phyloP scores from a whole-genome alignment of 2,797 vertebrate genomes.

The Leucoraja ocellata region DNA sequence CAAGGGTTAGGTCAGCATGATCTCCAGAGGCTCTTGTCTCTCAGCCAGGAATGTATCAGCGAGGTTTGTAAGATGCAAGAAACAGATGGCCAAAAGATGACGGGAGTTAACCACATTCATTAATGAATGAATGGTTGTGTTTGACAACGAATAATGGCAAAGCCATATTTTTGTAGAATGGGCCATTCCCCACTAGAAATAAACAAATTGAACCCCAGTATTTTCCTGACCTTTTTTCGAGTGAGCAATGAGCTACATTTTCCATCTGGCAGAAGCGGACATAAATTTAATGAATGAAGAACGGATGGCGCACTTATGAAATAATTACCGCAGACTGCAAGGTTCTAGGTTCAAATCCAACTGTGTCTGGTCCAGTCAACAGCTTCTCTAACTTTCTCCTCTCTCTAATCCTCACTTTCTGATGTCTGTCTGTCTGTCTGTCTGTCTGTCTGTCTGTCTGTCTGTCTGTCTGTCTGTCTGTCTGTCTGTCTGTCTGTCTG shows the following conservation, averaged over 20 bases:
- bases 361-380: not conserved
- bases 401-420: too few species aligned
- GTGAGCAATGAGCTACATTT: not conserved
- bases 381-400: not conserved
- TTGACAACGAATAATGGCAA: conserved; percentile 17
- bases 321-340: not conserved
- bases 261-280: not conserved
- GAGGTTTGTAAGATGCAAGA: not conserved
- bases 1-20: not conserved
- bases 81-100: conserved; percentile 32
- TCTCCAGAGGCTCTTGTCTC: not conserved
- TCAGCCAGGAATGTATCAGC: conserved; percentile 28
- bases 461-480: too few species aligned
- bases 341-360: not conserved
- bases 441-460: too few species aligned
- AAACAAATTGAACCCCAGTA: not conserved
- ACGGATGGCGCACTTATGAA: not conserved
- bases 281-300: not conserved
- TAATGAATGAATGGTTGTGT: conserved; percentile 15
- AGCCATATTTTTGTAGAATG: not conserved
- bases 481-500: too few species aligned
- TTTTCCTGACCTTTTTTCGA: conserved; percentile 17
- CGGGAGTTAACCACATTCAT: not conserved
- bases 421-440: too few species aligned
- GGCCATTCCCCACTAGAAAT: conserved; percentile 4